Percentiles rank a stretch among this genome's conserved stretches.
These are phyloP conservation scores for Tenualosa ilisha DNA, from an alignment of 2,797 vertebrate genomes.

Conservation along the genomic window DNA sequence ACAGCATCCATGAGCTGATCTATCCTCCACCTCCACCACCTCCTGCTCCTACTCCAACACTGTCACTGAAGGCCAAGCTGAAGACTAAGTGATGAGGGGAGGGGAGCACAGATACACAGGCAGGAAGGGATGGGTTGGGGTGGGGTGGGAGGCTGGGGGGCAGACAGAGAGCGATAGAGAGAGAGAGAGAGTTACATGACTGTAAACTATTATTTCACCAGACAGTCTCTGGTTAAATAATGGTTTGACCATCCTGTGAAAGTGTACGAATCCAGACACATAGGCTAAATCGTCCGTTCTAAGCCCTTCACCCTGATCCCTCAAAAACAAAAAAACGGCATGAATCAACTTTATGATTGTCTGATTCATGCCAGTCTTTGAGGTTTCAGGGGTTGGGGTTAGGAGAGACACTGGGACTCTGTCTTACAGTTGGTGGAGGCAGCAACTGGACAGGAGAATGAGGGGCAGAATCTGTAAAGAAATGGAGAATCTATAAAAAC, in stretches of 20 bases:
- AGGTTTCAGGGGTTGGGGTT: neutral
- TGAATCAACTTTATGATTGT: neutral
- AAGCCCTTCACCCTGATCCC: neutral
- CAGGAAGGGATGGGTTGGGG: neutral
- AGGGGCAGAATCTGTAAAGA: neutral
- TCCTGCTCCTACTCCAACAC: slow-evolving; percentile 42
- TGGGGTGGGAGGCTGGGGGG: slow-evolving; percentile 36
- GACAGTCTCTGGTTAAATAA: neutral
- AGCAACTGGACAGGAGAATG: neutral
- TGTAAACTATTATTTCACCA: neutral
- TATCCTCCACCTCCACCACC: slow-evolving; percentile 55
- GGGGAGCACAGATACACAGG: neutral
- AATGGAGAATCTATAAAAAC: neutral
- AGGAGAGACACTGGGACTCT: neutral
- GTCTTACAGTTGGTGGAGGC: neutral
- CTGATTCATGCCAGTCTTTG: neutral
- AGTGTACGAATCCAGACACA: no score
- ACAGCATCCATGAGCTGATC: slow-evolving; percentile 35
- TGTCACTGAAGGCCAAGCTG: slow-evolving; percentile 68
- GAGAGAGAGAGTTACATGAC: neutral
- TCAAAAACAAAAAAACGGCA: neutral
- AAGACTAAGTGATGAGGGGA: slow-evolving; percentile 73
- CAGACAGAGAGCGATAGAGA: slow-evolving; percentile 3
- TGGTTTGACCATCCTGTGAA: no score
- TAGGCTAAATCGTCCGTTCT: no score